Base-by-base conservation (phyloP, 2,888 invertebrate species). In the Pandemis cinnamomeana region DNA sequence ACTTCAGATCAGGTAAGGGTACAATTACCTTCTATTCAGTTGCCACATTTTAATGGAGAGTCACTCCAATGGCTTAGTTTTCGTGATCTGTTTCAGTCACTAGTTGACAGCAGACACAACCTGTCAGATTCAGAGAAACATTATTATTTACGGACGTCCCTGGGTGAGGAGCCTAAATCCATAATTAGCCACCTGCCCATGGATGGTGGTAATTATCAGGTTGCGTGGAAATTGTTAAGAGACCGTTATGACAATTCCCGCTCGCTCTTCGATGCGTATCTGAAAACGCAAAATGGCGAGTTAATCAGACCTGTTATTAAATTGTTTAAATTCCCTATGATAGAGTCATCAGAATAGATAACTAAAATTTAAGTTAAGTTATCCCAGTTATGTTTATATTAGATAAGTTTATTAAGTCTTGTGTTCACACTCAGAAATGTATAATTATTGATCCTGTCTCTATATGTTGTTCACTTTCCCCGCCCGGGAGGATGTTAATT, bases 121-220 rank as follows among this genome's bases (percentile, higher is more conserved):
- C 60, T 60, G 2, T 60, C 36, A 36, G 60, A 60, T 11, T 60
- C 60, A 60, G 60, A 60, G 36, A 60, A 60, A 36, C 60, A 60
- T 11, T 60, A 60, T 6, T 60, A 60, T 36, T 11, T 60, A 8
- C 36, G 36, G 11, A 60, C 36, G 3, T 60, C 60, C 11, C 4
- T 60, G 2, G 60, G 60, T 3, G 36, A 36, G 36, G 60, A 60
- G 36, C 36, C 60, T 27, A 27, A 36, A 20, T 36, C 60, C 7
- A 60, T 60, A 11, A 60, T 60, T 11, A 36, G 36, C 7, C 60
- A 60, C 13, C 13, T 60, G 13, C 60, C 60, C 0, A 60, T 36
- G 60, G 60, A 60, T 36, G 60, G 60, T 2, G 11, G 1, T 1
- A 60, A 36, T 15, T 60, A 60, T 60, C 60, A 60, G 60, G 13